These are phyloP conservation scores for Apis dorsata DNA, from an alignment of 1,140 invertebrate genomes.

Conservation along the genomic window DNA sequence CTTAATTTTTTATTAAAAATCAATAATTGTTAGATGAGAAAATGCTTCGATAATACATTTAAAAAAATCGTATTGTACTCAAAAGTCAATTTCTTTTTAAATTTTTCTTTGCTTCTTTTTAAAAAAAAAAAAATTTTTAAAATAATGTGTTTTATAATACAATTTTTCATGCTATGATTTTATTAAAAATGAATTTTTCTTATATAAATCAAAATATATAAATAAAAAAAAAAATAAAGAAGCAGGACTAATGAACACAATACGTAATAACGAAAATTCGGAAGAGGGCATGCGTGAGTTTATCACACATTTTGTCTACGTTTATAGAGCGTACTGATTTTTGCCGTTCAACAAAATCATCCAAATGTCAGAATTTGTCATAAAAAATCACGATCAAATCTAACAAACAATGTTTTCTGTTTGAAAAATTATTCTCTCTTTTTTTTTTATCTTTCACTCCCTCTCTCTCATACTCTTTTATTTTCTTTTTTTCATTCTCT, in stretches of 20 bases:
- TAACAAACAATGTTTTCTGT: conserved; percentile 27
- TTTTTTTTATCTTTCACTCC: too few species aligned
- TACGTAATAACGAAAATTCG: conserved; percentile 68
- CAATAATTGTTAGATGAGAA: conserved; percentile 59
- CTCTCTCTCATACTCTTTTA: not conserved
- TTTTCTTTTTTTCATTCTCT: not conserved
- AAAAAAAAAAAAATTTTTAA: not conserved
- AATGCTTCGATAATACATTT: conserved; percentile 64
- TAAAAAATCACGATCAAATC: conserved; percentile 57
- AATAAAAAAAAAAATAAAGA: conserved; percentile 1
- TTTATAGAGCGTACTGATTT: conserved; percentile 72
- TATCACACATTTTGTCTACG: conserved; percentile 66
- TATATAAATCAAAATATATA: conserved; percentile 27
- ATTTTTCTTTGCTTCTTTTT: not conserved
- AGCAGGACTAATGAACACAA: conserved; percentile 49
- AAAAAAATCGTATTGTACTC: conserved; percentile 66
- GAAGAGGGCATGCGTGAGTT: conserved; percentile 67
- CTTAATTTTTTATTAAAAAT: conserved; percentile 57
- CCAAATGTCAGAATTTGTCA: conserved; percentile 64
- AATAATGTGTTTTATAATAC: not conserved
- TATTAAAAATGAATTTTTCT: conserved; percentile 28
- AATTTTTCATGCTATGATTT: not conserved
- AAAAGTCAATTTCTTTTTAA: conserved; percentile 54
- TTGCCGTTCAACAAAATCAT: conserved; percentile 71
- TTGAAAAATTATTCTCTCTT: conserved; percentile 47